Evolutionary conservation across 2,888 invertebrate genomes (phyloP), one percentile per base, ranked within the genome.

Genomic region (Diabrotica balteata): DNA sequence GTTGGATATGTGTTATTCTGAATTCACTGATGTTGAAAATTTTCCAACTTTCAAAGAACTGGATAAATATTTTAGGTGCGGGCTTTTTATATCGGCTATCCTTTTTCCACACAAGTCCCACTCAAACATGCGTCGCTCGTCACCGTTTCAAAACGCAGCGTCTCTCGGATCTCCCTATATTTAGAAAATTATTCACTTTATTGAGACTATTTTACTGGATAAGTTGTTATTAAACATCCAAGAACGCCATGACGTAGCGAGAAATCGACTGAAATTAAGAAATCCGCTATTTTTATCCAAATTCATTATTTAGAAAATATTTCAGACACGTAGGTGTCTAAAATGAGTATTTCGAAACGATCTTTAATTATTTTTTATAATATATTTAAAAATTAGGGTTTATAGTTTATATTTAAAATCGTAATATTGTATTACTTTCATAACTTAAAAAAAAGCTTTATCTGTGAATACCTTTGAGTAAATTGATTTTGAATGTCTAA

Each of bases 111-210:
- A 53, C 55, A 53, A 67, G 50, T 69, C 73, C 72, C 73, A 74
- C 70, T 60, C 62, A 55, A 63, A 43, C n/a, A 22, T 8, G 63
- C 65, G 62, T 63, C 69, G 72, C 65, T 32, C 32, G 32, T 32
- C 32, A 53, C 63, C 60, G 59, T 59, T 60, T 58, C 62, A 55
- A 8, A n/a, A 62, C 54, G 22, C 52, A 43, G 47, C 59, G 70
- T 57, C 51, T 32, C 49, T 63, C 58, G 68, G 50, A 59, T 70
- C 61, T 69, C 72, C 77, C 81, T 83, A 82, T 78, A 80, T 82
- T 83, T 83, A 82, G 83, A 78, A 72, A 74, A 81, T 82, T 82
- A 81, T 82, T 82, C 81, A 78, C 72, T 49, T 49, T 62, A 74
- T 78, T 78, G 71, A 58, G 71, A 73, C 73, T 58, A 63, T 63